Base-by-base conservation (phyloP, 2,797 vertebrate genomes). In the Anabacerthia variegaticeps region DNA sequence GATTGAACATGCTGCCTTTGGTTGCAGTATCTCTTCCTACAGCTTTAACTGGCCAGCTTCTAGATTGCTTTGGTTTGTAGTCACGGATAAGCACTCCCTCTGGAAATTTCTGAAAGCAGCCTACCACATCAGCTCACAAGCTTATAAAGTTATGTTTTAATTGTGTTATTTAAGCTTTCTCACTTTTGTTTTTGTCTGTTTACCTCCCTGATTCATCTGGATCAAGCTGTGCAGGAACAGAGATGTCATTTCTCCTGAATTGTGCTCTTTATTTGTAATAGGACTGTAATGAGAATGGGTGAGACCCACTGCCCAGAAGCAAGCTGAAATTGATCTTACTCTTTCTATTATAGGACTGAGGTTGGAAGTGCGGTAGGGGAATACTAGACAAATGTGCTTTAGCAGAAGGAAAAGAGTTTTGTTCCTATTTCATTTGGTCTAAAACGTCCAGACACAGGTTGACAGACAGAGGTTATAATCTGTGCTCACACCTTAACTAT, bases 51-150 rank as follows among this genome's bases (percentile, higher is more conserved):
- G 76, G 82, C 73, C 82, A 88, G 51, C 52, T 85, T 73, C 93
- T 93, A 90, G 92, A 95, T 95, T 93, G 80, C 88, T 87, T 92
- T 91, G 44, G 67, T 85, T 92, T 69, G 83, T 67, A 92, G 96
- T 94, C 89, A 89, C 0, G 27, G 59, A 71, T 94, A 96, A 96
- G 88, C 77, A 82, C 88, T 96, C 95, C 94, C 94, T 85, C 92
- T 93, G 95, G 95, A 96, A 96, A 96, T 95, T 88, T 95, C 88
- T 80, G 86, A 88, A 89, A 89, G 41, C 80, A 95, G 85, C 46
- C 58, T 87, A 88, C 76, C 77, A 61, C 71, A 93, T 90, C 88
- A 94, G 49, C 67, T 94, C 74, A 58, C 67, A 73, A 69, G 56
- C 77, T 91, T 93, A 91, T 76, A 71, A 94, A 90, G 79, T 81